Evolutionary conservation across 2,113 vertebrate genomes (phyloP).

Genomic region (Chamaea fasciata): DNA sequence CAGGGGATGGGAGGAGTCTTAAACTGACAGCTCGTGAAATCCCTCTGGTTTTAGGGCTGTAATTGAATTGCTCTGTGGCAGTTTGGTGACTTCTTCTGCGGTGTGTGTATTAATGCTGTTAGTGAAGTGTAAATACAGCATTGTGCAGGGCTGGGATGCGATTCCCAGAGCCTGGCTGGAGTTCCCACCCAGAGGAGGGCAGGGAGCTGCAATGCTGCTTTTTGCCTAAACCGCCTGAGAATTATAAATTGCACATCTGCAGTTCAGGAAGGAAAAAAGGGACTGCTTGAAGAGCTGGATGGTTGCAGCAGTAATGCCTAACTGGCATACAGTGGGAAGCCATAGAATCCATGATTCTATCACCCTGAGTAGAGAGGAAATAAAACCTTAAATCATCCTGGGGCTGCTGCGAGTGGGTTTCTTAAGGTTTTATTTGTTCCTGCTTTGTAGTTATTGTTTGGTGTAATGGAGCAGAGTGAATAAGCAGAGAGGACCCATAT

Average conservation of each 20-base stretch:
- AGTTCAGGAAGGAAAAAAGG: background rate
- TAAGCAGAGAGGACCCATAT: background rate
- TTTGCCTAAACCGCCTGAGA: background rate
- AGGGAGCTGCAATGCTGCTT: background rate
- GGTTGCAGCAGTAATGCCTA: background rate
- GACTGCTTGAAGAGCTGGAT: background rate
- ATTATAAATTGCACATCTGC: background rate
- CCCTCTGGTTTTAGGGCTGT: background rate
- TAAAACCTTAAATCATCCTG: background rate
- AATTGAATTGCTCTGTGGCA: background rate
- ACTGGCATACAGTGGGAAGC: background rate
- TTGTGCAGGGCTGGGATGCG: accelerated
- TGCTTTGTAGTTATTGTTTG: background rate
- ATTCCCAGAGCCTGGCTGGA: background rate
- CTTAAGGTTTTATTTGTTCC: background rate
- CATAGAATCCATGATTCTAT: background rate
- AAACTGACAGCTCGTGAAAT: background rate
- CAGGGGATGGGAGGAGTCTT: background rate
- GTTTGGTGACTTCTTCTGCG: background rate
- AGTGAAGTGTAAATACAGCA: background rate
- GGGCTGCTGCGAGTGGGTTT: background rate
- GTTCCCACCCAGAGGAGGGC: accelerated
- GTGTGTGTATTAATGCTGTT: background rate
- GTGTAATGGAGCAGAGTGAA: background rate
- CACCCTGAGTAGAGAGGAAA: background rate